Conservation (phyloP, 2,113 vertebrate species). For the Rhagologus leucostigma region DNA sequence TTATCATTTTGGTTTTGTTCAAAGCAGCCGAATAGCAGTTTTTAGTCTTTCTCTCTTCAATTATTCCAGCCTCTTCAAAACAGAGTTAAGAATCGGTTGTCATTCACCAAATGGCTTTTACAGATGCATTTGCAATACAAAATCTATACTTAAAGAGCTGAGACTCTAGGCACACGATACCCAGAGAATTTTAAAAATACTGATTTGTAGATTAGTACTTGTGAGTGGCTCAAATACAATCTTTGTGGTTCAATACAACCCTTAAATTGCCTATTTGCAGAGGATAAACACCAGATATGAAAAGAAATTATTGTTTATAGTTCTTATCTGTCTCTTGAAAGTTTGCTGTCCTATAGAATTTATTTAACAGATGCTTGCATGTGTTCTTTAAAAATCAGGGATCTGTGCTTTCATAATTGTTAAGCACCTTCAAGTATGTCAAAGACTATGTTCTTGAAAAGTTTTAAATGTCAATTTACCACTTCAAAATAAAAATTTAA, state of each 20-base stretch:
- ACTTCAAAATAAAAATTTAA: not conserved
- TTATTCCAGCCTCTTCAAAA: not conserved
- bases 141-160: not conserved
- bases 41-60: not conserved
- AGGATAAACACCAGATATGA: not conserved
- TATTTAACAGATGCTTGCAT: not conserved
- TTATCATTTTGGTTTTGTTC: not conserved
- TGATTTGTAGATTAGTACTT: conserved; percentile 18
- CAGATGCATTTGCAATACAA: not conserved
- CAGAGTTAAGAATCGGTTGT: not conserved
- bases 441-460: not conserved
- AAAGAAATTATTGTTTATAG: not conserved
- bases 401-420: not conserved
- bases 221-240: not conserved
- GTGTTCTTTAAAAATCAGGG: not conserved
- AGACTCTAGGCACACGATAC: not conserved
- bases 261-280: conserved; percentile 12
- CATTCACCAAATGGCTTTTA: not conserved
- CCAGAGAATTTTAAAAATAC: conserved; percentile 1
- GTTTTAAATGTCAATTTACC: conserved; percentile 2
- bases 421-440: not conserved
- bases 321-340: not conserved
- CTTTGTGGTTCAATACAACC: not conserved
- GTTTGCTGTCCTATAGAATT: not conserved
- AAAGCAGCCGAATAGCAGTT: not conserved